phyloP scores from a whole-genome alignment of 2,113 vertebrate species.

The Apeltes quadracus region DNA sequence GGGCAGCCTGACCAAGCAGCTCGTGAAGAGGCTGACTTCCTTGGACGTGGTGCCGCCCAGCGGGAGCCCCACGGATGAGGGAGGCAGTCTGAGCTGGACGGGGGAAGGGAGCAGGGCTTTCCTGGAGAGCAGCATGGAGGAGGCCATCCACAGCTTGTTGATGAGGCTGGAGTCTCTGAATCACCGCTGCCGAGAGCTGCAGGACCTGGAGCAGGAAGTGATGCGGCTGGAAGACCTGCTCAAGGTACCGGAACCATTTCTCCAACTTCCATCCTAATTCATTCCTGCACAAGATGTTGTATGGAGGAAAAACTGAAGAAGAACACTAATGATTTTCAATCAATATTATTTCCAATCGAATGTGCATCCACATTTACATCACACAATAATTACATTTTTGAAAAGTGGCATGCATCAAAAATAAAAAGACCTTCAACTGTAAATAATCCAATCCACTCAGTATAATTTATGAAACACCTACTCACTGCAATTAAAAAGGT shows the following conservation, averaged over 20 bases:
- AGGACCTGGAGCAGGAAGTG: conserved; percentile 93
- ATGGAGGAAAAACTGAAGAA: neutral
- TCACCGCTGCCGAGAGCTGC: conserved; percentile 91
- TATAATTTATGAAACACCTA: neutral
- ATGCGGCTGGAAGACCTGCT: conserved; percentile 94
- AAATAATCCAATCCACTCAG: no score
- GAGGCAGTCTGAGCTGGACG: conserved; percentile 81
- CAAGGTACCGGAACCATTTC: conserved; percentile 81
- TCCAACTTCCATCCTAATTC: neutral
- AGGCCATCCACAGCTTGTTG: conserved; percentile 90
- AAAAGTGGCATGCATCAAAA: neutral
- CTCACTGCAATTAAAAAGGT: neutral
- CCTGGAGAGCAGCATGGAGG: conserved; percentile 91
- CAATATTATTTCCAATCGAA: neutral
- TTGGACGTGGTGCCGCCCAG: conserved; percentile 76
- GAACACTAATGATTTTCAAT: neutral
- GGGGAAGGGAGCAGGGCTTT: conserved; percentile 87
- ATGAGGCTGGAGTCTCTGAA: conserved; percentile 89
- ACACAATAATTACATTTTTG: neutral
- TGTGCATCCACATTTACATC: neutral
- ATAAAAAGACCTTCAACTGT: no score
- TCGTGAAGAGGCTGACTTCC: conserved; percentile 93
- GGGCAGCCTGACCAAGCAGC: conserved; percentile 92
- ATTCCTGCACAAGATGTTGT: neutral
- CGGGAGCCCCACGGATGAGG: conserved; percentile 39